These are phyloP conservation scores for Lepidochitona cinerea DNA, from an alignment of 2,888 invertebrate species.

Conservation along the genomic window DNA sequence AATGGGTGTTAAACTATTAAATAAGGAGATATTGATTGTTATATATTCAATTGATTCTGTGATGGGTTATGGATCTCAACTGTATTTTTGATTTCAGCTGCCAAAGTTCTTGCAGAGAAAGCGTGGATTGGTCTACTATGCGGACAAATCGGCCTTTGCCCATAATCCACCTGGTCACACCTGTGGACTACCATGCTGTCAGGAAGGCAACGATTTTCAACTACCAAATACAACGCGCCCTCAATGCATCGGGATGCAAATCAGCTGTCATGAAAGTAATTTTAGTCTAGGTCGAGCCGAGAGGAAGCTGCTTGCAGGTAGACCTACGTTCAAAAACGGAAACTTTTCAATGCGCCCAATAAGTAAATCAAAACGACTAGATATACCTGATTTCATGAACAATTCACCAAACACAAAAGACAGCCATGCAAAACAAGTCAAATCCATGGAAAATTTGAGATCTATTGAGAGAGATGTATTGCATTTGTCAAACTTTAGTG, in stretches of 20 bases:
- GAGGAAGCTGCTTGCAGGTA: constrained; percentile 21
- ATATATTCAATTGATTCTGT: too few species aligned
- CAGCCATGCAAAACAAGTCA: constrained; percentile 17
- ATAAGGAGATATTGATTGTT: too few species aligned
- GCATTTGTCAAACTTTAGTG: neutral
- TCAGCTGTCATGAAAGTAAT: constrained; percentile 34
- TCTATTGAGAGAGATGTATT: neutral
- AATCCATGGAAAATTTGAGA: neutral
- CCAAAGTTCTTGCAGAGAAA: neutral
- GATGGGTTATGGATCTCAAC: too few species aligned
- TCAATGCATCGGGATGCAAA: neutral
- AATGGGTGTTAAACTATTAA: too few species aligned
- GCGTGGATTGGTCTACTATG: constrained; percentile 21
- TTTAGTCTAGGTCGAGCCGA: constrained; percentile 44
- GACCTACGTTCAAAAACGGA: constrained; percentile 37
- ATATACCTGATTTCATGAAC: constrained; percentile 30
- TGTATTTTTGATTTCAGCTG: neutral
- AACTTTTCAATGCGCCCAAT: constrained; percentile 45
- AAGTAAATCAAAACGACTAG: constrained; percentile 14
- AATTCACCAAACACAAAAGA: constrained; percentile 13
- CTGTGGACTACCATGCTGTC: constrained; percentile 61
- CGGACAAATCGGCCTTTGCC: constrained; percentile 46
- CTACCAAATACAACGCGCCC: neutral
- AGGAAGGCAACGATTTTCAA: constrained; percentile 38
- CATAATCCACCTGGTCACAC: constrained; percentile 63